Evolutionary conservation across 2,113 vertebrate genomes (phyloP).

Genomic region (Nesospiza acunhae): DNA sequence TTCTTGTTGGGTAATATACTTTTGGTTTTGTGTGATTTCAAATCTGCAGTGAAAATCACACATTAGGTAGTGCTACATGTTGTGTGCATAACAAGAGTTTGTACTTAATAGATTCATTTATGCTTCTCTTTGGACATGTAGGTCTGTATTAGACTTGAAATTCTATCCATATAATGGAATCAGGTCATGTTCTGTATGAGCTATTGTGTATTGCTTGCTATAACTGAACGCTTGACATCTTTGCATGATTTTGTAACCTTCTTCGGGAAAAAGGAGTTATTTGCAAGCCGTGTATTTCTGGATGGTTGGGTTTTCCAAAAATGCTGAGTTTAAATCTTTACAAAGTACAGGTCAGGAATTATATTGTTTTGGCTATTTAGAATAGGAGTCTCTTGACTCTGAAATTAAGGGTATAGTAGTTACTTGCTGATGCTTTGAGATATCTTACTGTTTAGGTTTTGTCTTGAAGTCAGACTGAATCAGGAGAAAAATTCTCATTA

Average conservation of each 20-base stretch:
- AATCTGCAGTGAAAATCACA: neutral
- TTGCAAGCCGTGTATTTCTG: neutral
- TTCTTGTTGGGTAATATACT: neutral
- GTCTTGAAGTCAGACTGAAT: neutral
- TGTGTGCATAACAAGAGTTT: neutral
- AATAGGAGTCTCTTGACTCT: neutral
- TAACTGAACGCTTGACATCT: neutral
- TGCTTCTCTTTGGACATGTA: neutral
- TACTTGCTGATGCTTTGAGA: neutral
- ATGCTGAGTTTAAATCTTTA: neutral
- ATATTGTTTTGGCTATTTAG: neutral
- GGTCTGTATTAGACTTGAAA: neutral
- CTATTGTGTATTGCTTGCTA: rapidly evolving
- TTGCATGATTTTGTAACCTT: neutral
- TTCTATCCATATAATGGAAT: neutral
- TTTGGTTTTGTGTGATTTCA: neutral
- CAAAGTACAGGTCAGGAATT: neutral
- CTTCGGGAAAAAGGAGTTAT: neutral
- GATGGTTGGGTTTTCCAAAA: neutral
- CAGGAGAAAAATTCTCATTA: neutral
- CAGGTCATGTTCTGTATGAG: neutral
- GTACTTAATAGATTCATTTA: neutral
- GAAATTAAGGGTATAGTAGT: neutral
- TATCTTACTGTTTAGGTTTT: neutral
- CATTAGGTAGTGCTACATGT: neutral